A percentile compares a stretch with the other conserved stretches of the same genome.
Conservation (phyloP, 2,888 invertebrate species). For the Melinopterus prodromus region DNA sequence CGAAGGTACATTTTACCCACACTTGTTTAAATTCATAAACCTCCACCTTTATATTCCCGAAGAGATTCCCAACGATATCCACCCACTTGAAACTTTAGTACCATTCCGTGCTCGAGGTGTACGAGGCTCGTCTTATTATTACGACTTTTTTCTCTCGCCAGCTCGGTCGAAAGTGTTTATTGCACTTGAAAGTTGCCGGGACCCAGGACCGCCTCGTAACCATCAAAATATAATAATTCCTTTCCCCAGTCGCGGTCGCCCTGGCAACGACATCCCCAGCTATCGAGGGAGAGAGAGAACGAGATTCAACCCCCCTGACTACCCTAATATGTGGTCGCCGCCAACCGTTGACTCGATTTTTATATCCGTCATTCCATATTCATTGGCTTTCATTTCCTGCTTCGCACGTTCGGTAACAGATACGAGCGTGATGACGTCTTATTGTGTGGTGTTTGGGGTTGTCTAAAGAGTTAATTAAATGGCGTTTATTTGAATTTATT, state of each 20-base stretch:
- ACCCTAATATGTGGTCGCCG: constrained; percentile 38
- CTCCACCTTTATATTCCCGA: background rate
- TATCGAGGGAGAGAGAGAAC: constrained; percentile 9
- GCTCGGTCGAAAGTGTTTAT: constrained; percentile 24
- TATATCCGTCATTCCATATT: constrained; percentile 34
- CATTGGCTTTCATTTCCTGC: constrained; percentile 35
- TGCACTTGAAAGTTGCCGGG: constrained; percentile 34
- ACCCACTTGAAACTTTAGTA: background rate
- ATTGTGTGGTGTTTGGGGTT: background rate
- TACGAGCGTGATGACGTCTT: background rate
- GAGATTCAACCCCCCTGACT: constrained; percentile 22
- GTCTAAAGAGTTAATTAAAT: background rate
- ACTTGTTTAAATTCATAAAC: background rate
- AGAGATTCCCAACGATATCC: background rate
- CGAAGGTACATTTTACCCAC: background rate
- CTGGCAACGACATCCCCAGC: constrained; percentile 46
- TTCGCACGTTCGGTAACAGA: constrained; percentile 9
- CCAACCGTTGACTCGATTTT: constrained; percentile 32
- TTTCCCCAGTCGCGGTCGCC: constrained; percentile 52
- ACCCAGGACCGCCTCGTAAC: constrained; percentile 52
- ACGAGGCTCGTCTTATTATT: constrained; percentile 10
- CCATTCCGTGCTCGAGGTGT: background rate
- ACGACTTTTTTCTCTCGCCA: background rate
- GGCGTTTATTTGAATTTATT: background rate
- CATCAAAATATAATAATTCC: constrained; percentile 60